A percentile compares a stretch with the other conserved stretches of the same genome.
These are phyloP conservation scores for Ramphastos sulfuratus DNA, from an alignment of 2,113 vertebrate species.

Conservation along the genomic window DNA sequence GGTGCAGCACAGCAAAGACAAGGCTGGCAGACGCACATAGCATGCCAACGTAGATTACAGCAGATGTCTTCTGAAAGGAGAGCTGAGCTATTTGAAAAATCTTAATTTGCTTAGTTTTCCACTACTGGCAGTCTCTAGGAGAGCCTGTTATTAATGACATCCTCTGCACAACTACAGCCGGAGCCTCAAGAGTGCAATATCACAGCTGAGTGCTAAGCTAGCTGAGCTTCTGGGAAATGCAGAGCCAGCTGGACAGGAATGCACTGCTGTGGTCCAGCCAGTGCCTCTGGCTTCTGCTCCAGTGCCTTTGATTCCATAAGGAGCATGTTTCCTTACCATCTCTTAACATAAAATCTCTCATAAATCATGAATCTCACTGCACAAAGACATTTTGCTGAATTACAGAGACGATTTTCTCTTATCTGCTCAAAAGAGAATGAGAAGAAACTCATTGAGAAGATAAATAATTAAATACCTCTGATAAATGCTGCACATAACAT, in stretches of 20 bases:
- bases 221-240: background rate
- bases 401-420: background rate
- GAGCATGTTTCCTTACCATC: background rate
- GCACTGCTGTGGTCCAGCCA: background rate
- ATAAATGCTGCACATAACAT: background rate
- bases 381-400: background rate
- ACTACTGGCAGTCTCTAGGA: slow-evolving; percentile 23
- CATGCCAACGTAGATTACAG: background rate
- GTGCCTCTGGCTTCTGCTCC: background rate
- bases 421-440: background rate
- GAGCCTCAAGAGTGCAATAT: accelerated
- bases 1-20: background rate
- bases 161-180: background rate
- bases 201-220: accelerated
- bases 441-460: background rate
- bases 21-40: background rate
- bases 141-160: slow-evolving; percentile 21
- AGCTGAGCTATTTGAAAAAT: slow-evolving; percentile 19
- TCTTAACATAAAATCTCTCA: background rate
- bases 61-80: slow-evolving; percentile 47
- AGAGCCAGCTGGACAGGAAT: background rate
- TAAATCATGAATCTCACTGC: background rate
- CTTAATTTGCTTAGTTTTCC: slow-evolving; percentile 51
- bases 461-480: background rate
- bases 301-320: background rate